Evolutionary conservation across 2,797 vertebrate species (phyloP).

Genomic region (Eospalax fontanierii): DNA sequence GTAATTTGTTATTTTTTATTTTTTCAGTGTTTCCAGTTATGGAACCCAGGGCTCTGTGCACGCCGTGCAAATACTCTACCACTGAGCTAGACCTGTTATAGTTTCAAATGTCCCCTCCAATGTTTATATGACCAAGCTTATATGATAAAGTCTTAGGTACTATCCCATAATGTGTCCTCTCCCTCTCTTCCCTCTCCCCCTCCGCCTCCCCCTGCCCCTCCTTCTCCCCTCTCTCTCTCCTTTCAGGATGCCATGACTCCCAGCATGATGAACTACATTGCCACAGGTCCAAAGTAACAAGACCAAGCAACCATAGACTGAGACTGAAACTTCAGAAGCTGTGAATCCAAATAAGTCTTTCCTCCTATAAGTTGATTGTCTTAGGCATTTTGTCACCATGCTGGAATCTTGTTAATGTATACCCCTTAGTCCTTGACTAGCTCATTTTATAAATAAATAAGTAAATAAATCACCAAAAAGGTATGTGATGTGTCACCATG

Average conservation of each 20-base stretch:
- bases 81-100: neutral
- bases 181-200: too few species aligned
- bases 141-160: neutral
- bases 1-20: neutral
- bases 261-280: neutral
- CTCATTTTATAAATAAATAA: neutral
- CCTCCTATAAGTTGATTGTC: neutral
- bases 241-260: neutral
- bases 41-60: neutral
- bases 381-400: neutral
- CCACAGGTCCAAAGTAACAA: neutral
- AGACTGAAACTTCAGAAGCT: neutral
- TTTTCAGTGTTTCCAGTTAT: neutral
- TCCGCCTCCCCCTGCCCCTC: too few species aligned
- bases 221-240: neutral
- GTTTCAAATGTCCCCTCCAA: neutral
- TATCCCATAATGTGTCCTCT: neutral
- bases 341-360: neutral
- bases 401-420: neutral
- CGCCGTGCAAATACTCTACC: neutral
- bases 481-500: too few species aligned
- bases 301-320: neutral
- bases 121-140: too few species aligned
- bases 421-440: neutral
- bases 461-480: too few species aligned